Evolutionary conservation across 2,113 vertebrate genomes (phyloP).

Genomic region (Perca flavescens): DNA sequence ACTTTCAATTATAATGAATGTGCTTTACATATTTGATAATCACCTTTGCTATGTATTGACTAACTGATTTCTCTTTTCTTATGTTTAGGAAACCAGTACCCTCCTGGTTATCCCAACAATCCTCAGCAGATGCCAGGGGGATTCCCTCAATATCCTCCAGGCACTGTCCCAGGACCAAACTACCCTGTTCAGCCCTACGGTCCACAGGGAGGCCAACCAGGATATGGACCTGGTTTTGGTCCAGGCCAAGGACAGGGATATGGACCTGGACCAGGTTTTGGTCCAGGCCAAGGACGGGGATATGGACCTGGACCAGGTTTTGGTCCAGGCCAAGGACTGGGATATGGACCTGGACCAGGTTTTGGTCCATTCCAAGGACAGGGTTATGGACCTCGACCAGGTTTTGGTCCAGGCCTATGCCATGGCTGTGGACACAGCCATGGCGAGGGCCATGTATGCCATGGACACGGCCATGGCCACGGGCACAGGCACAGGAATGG

Average conservation of each 20-base stretch:
- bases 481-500: conserved; percentile 22
- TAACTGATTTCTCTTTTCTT: neutral
- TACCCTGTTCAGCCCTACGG: conserved; percentile 8
- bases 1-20: neutral
- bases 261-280: neutral
- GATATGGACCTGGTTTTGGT: conserved; percentile 20
- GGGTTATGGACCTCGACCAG: neutral
- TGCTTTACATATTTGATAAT: neutral
- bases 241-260: neutral
- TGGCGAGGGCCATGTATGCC: too few species aligned
- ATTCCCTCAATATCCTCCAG: too few species aligned
- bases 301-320: neutral
- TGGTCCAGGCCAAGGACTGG: rapidly evolving
- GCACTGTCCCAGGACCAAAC: too few species aligned
- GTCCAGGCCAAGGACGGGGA: neutral
- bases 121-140: too few species aligned
- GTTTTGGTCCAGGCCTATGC: too few species aligned
- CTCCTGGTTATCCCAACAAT: conserved; percentile 50
- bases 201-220: conserved; percentile 6
- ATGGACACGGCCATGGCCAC: neutral
- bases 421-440: too few species aligned
- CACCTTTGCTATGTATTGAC: neutral
- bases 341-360: rapidly evolving
- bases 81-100: conserved; percentile 61
- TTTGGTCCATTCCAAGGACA: neutral